Conservation (phyloP, 30 jellyfish, hydroid and myxozoan genomes). For the Clytia hemisphaerica region DNA sequence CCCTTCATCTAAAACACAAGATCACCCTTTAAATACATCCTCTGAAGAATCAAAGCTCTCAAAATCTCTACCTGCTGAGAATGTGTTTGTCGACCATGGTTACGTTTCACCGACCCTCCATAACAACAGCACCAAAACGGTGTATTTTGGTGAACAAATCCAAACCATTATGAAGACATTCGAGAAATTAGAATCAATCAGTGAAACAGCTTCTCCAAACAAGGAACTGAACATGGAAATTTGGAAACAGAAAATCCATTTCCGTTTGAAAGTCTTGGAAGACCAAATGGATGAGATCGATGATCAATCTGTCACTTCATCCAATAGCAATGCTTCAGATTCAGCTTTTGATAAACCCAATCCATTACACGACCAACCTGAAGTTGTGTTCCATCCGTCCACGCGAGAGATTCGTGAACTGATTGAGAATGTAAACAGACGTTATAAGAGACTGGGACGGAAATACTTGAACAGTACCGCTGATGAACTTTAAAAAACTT, state of each 20-base stretch:
- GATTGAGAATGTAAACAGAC: too few relatives aligned
- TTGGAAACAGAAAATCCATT: slow-evolving; percentile 21
- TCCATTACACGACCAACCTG: neutral
- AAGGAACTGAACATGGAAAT: slow-evolving; percentile 4
- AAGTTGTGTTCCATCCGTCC: slow-evolving; percentile 1
- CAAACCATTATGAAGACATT: neutral
- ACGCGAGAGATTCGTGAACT: slow-evolving; percentile 10
- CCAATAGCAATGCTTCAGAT: neutral
- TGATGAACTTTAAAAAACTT: too few relatives aligned
- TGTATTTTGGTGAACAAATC: slow-evolving; percentile 3
- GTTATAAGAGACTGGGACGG: too few relatives aligned
- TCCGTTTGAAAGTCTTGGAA: slow-evolving; percentile 15
- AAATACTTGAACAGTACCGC: too few relatives aligned
- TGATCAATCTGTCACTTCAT: neutral
- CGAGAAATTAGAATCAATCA: neutral
- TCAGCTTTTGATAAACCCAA: neutral
- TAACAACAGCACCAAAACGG: neutral
- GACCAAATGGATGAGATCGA: neutral
- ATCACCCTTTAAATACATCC: too few relatives aligned
- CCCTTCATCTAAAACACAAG: too few relatives aligned
- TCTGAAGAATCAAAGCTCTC: too few relatives aligned
- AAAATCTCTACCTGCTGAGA: neutral
- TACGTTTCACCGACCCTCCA: slow-evolving; percentile 1
- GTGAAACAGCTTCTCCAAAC: neutral
- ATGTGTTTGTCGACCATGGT: neutral